A percentile compares a stretch with the other conserved stretches of the same genome.
Conservation (phyloP, 2,797 vertebrate species). For the Gobionotothen gibberifrons region DNA sequence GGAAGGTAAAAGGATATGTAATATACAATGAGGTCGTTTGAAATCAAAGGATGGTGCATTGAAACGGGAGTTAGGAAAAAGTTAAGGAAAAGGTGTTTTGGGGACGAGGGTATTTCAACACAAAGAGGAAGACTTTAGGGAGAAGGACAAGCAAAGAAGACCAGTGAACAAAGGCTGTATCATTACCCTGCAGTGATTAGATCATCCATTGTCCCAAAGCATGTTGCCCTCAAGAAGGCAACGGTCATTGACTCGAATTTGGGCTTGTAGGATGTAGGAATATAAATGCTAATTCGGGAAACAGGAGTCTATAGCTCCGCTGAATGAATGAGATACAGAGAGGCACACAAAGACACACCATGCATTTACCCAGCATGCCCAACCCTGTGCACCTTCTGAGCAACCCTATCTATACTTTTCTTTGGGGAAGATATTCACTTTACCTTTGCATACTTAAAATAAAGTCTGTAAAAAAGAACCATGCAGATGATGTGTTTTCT, state of each 20-base stretch:
- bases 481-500: background rate
- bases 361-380: conserved; percentile 38
- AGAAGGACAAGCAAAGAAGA: conserved; percentile 15
- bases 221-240: conserved; percentile 8
- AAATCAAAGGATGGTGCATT: conserved; percentile 8
- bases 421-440: conserved; percentile 52
- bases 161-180: conserved; percentile 42
- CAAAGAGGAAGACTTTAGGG: background rate
- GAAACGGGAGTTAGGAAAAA: conserved; percentile 1
- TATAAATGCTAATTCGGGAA: conserved; percentile 70
- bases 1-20: background rate
- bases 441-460: conserved; percentile 39
- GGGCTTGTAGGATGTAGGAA: conserved; percentile 50
- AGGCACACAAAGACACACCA: conserved; percentile 25
- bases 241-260: conserved; percentile 25
- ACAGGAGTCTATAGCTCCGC: conserved; percentile 28
- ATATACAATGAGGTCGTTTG: background rate
- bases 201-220: conserved; percentile 37
- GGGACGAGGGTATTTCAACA: background rate
- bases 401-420: conserved; percentile 37
- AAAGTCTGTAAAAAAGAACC: too few species aligned
- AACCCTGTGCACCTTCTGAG: background rate
- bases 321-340: conserved; percentile 46
- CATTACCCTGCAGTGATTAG: conserved; percentile 34
- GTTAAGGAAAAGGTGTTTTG: background rate